These are phyloP conservation scores for Drosophila guanche DNA, from an alignment of 1,140 invertebrate genomes.

Conservation along the genomic window DNA sequence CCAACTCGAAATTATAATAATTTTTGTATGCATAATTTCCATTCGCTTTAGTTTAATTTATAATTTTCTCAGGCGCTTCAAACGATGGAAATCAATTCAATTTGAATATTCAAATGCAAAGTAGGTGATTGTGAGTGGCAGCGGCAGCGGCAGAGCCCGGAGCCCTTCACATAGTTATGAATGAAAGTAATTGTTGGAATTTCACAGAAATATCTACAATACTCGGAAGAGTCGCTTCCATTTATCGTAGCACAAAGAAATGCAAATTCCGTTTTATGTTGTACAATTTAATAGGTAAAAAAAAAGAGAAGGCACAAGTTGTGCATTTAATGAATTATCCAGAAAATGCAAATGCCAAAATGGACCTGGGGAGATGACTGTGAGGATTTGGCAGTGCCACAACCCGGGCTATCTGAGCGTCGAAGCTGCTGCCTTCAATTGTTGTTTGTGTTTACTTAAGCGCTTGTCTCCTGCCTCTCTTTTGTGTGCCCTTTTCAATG, in stretches of 20 bases:
- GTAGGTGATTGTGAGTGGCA: slow-evolving; percentile 14
- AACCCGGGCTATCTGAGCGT: background rate
- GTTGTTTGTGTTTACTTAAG: slow-evolving; percentile 68
- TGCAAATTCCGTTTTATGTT: slow-evolving; percentile 47
- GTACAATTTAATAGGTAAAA: slow-evolving; percentile 60
- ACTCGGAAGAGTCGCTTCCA: slow-evolving; percentile 33
- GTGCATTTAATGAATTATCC: slow-evolving; percentile 60
- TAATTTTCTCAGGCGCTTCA: slow-evolving; percentile 8
- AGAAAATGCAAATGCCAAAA: slow-evolving; percentile 72
- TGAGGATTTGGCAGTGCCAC: slow-evolving; percentile 13
- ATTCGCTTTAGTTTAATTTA: slow-evolving; percentile 9
- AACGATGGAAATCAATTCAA: slow-evolving; percentile 33
- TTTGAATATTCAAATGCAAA: slow-evolving; percentile 45
- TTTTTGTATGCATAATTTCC: slow-evolving; percentile 12
- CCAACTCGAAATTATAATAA: background rate
- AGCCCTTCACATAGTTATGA: slow-evolving; percentile 18
- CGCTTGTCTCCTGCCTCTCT: slow-evolving; percentile 53
- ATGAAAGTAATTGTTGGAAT: slow-evolving; percentile 43
- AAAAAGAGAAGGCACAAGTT: slow-evolving; percentile 40
- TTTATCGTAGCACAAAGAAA: slow-evolving; percentile 32
- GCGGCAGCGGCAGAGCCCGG: background rate
- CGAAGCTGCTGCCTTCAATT: slow-evolving; percentile 39
- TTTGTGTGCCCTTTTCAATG: slow-evolving; percentile 71
- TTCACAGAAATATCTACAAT: slow-evolving; percentile 38
- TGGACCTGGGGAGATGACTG: slow-evolving; percentile 64